A percentile compares a stretch with the other conserved stretches of the same genome.
These are phyloP conservation scores for Gymnogyps californianus DNA, from an alignment of 2,113 vertebrate genomes.

Conservation along the genomic window DNA sequence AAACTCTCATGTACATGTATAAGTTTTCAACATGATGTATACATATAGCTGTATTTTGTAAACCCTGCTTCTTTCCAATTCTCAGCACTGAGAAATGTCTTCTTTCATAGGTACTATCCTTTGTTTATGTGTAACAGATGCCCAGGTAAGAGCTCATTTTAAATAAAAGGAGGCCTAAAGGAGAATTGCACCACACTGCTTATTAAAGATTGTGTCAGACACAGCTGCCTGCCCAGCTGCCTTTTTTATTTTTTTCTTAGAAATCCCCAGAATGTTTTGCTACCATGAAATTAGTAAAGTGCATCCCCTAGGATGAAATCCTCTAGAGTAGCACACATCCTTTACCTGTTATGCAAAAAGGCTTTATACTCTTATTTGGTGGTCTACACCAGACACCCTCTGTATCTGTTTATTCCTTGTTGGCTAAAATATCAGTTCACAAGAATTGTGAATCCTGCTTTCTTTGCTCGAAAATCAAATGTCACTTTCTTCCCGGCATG, in stretches of 20 bases:
- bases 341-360: background rate
- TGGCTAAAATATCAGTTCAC: background rate
- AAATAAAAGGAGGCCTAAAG: background rate
- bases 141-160: background rate
- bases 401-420: background rate
- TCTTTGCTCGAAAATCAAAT: background rate
- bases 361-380: background rate
- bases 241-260: background rate
- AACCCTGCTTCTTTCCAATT: background rate
- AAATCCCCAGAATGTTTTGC: background rate
- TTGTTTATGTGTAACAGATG: background rate
- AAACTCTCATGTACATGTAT: background rate
- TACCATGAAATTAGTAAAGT: background rate
- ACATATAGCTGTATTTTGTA: background rate
- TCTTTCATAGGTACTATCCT: background rate
- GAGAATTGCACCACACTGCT: background rate
- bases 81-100: background rate
- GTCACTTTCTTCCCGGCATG: background rate
- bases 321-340: background rate
- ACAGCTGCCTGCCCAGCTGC: background rate
- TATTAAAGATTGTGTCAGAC: background rate
- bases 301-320: background rate
- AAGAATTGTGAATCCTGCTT: background rate
- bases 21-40: background rate
- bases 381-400: background rate